These are phyloP conservation scores for Rhinella marina DNA, from an alignment of 2,797 vertebrate genomes.

Conservation along the genomic window DNA sequence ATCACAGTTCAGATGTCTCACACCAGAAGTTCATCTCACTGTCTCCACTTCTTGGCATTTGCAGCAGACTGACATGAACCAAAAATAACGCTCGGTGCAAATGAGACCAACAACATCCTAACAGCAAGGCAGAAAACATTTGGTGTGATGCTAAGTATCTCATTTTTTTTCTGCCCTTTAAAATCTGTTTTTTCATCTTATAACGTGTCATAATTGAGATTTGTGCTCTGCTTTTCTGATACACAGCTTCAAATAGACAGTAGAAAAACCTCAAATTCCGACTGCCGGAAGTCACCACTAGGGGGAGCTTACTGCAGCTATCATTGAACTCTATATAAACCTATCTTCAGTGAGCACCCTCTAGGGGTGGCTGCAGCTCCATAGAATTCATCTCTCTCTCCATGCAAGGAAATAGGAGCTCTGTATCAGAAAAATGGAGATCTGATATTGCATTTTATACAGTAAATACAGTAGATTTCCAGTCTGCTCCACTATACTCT, in stretches of 20 bases:
- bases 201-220: background rate
- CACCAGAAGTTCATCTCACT: constrained; percentile 41
- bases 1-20: constrained; percentile 59
- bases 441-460: too few species aligned
- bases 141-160: background rate
- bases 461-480: too few species aligned
- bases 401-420: too few species aligned
- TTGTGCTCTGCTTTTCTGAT: background rate
- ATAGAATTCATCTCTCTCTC: background rate
- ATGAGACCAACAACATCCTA: background rate
- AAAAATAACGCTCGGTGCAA: constrained; percentile 24
- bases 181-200: background rate
- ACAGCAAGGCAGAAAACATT: background rate
- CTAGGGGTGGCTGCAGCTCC: background rate
- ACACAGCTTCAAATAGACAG: background rate
- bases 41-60: constrained; percentile 46
- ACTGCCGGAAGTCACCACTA: background rate
- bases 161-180: background rate
- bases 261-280: background rate
- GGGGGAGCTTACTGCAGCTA: background rate
- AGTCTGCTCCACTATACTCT: too few species aligned
- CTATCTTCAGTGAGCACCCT: background rate
- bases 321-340: background rate
- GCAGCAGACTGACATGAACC: constrained; percentile 19
- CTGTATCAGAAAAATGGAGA: background rate